These are phyloP conservation scores for Syngnathus acus DNA, from an alignment of 2,797 vertebrate species.

Conservation along the genomic window DNA sequence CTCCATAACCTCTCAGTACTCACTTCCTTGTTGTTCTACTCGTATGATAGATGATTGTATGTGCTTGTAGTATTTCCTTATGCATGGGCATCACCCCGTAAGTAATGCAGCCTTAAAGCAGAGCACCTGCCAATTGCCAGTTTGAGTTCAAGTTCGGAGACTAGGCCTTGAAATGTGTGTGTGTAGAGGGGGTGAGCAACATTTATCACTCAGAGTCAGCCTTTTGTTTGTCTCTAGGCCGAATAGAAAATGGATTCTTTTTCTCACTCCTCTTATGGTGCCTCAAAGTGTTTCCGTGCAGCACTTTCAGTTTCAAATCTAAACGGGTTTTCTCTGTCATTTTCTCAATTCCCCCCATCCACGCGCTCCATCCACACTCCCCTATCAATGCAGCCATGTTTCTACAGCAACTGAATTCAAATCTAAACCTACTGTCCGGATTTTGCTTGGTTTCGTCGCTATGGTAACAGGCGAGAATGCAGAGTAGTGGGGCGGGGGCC, in stretches of 20 bases:
- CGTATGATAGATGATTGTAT: slow-evolving; percentile 2
- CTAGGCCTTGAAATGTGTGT: slow-evolving; percentile 35
- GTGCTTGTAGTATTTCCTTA: slow-evolving; percentile 1
- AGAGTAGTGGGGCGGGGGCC: slow-evolving; percentile 39
- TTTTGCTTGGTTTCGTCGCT: slow-evolving; percentile 58
- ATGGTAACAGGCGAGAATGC: slow-evolving; percentile 74
- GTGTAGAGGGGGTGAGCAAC: slow-evolving; percentile 18
- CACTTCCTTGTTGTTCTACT: slow-evolving; percentile 20
- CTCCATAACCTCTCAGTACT: slow-evolving; percentile 45
- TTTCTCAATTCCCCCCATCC: slow-evolving; percentile 57
- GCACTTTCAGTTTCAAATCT: slow-evolving; percentile 26
- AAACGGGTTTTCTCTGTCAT: slow-evolving; percentile 52
- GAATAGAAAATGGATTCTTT: slow-evolving; percentile 43
- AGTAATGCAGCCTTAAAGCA: neutral
- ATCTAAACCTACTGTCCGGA: slow-evolving; percentile 65
- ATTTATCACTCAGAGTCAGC: slow-evolving; percentile 49
- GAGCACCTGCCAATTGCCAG: slow-evolving; percentile 19
- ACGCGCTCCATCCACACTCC: slow-evolving; percentile 22
- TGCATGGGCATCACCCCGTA: neutral
- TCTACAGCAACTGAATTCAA: slow-evolving; percentile 74
- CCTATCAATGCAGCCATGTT: slow-evolving; percentile 38
- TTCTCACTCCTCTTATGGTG: slow-evolving; percentile 14
- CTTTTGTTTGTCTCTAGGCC: slow-evolving; percentile 42
- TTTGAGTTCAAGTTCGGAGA: slow-evolving; percentile 31
- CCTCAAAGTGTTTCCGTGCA: slow-evolving; percentile 14